Evolutionary conservation across 1,140 invertebrate species (phyloP).

Genomic region (Popillia japonica): DNA sequence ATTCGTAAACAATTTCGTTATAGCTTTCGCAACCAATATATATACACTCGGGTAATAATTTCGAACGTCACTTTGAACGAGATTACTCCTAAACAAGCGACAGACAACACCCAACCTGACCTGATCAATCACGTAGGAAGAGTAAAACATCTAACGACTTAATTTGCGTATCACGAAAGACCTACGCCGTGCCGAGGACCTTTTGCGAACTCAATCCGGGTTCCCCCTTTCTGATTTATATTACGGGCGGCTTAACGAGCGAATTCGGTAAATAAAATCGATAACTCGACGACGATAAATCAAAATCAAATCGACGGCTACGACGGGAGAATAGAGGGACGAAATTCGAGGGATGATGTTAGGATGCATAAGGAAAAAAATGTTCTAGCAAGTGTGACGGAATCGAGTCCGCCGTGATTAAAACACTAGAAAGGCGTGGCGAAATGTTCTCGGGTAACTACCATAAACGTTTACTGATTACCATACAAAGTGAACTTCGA

Average conservation of each 20-base stretch:
- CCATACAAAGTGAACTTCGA: constrained; percentile 6
- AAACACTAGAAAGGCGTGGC: not conserved
- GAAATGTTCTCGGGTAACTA: not conserved
- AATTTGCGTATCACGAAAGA: not conserved
- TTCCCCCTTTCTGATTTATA: not conserved
- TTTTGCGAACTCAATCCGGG: not conserved
- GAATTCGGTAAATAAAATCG: not conserved
- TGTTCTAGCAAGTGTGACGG: not conserved
- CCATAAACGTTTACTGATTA: constrained; percentile 10
- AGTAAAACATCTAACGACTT: constrained; percentile 1
- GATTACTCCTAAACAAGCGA: not conserved
- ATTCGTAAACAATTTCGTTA: not conserved
- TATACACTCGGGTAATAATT: not conserved
- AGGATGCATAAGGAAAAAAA: not conserved
- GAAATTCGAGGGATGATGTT: not conserved
- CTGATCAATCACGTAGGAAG: too few species aligned
- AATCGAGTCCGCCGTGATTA: not conserved
- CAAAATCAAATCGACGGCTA: not conserved
- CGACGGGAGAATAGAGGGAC: not conserved
- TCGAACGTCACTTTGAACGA: not conserved
- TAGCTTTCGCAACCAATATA: not conserved
- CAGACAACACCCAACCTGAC: not conserved
- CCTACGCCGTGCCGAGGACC: not conserved
- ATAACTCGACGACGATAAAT: not conserved
- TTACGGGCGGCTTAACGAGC: not conserved